Evolutionary conservation across 2,888 invertebrate genomes (phyloP).

Genomic region (Aspidiotus destructor): DNA sequence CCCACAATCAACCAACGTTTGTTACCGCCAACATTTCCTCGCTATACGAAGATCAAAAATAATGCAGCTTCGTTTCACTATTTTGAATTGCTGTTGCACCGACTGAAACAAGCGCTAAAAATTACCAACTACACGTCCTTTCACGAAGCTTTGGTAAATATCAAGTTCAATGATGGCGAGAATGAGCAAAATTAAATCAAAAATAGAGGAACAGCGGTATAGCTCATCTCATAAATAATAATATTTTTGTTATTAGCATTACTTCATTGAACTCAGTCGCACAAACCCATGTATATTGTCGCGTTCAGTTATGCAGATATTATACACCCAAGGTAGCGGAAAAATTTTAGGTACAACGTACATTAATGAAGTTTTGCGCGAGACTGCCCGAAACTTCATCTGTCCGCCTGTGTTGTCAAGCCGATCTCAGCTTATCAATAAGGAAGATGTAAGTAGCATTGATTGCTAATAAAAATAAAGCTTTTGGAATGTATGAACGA

Average conservation of each 20-base stretch:
- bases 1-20: conserved; percentile 90
- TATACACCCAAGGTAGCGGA: conserved; percentile 53
- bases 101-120: conserved; percentile 71
- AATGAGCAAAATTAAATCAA: too few relatives aligned
- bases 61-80: conserved; percentile 67
- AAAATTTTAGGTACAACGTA: conserved; percentile 52
- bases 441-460: conserved; percentile 38
- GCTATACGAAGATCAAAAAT: conserved; percentile 80
- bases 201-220: background rate
- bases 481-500: too few relatives aligned
- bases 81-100: conserved; percentile 69
- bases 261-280: conserved; percentile 86
- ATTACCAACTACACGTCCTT: conserved; percentile 67
- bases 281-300: conserved; percentile 83
- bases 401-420: conserved; percentile 78
- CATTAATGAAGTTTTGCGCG: conserved; percentile 70
- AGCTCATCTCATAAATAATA: conserved; percentile 3
- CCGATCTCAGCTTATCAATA: conserved; percentile 57
- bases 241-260: conserved; percentile 55
- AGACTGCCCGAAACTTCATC: conserved; percentile 77
- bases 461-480: too few relatives aligned
- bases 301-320: conserved; percentile 74
- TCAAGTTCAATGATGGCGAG: background rate
- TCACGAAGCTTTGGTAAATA: conserved; percentile 66
- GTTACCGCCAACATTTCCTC: conserved; percentile 95